These are phyloP conservation scores for Gracilinanus agilis DNA, from an alignment of 2,113 vertebrate genomes.

Conservation along the genomic window DNA sequence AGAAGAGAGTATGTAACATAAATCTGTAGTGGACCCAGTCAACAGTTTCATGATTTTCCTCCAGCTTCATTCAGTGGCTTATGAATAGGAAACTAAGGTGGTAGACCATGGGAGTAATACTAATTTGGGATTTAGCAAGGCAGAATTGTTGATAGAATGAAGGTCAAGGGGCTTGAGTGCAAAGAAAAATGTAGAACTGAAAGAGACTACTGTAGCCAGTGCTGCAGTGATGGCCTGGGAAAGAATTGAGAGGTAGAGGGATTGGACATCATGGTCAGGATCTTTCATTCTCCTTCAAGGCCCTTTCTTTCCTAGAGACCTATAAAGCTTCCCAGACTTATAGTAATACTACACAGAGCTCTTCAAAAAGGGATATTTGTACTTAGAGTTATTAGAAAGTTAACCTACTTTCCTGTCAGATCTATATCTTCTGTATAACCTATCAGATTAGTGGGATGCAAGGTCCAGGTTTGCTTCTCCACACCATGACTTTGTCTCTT, in stretches of 20 bases:
- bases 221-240: not conserved
- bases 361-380: not conserved
- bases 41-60: not conserved
- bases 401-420: not conserved
- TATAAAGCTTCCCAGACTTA: not conserved
- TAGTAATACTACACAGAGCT: not conserved
- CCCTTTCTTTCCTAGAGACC: not conserved
- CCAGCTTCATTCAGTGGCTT: not conserved
- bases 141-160: not conserved
- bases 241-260: no score
- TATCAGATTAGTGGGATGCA: not conserved
- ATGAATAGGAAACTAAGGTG: not conserved
- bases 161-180: not conserved
- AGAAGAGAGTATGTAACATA: not conserved
- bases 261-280: no score
- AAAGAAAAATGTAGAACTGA: not conserved
- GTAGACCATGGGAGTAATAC: not conserved
- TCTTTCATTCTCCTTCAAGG: not conserved
- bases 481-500: not conserved
- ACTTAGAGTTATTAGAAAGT: not conserved
- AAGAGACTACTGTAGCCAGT: not conserved
- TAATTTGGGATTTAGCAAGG: not conserved
- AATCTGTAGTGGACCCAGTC: not conserved
- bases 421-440: not conserved
- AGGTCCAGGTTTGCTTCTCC: not conserved